phyloP scores from a whole-genome alignment of 64 coral and sea anemone genomes.

The Actinia equina region DNA sequence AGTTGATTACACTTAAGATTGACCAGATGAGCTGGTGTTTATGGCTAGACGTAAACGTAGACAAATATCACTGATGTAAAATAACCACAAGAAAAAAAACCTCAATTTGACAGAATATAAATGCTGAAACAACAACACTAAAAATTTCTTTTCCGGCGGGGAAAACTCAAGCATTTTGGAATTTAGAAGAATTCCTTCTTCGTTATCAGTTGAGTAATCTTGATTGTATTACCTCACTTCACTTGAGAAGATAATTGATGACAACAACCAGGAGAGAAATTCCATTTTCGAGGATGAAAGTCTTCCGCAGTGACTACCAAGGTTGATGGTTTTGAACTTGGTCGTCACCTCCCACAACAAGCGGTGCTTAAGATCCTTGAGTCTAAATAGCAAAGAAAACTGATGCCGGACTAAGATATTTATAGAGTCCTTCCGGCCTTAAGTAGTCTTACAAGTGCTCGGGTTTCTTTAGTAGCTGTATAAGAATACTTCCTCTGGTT shows the following conservation, averaged over 20 bases:
- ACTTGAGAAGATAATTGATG: background rate
- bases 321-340: slow-evolving; percentile 9
- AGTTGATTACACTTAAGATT: too few species aligned
- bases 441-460: slow-evolving; percentile 6
- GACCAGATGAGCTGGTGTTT: too few species aligned
- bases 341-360: background rate
- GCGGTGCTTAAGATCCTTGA: background rate
- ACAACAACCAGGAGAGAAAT: background rate
- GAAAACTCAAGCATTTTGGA: background rate
- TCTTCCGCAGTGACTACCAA: background rate
- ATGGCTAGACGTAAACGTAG: too few species aligned
- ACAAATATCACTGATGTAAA: too few species aligned
- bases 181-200: background rate
- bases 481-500: background rate
- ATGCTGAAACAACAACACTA: background rate
- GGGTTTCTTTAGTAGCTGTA: background rate
- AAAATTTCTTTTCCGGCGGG: background rate
- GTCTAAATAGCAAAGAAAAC: slow-evolving; percentile 13
- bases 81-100: background rate
- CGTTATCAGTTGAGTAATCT: background rate
- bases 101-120: background rate
- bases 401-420: slow-evolving; percentile 2
- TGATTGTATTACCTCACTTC: background rate
- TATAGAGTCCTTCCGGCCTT: slow-evolving; percentile 11
- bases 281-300: background rate